Evolutionary conservation across 2,888 invertebrate genomes (phyloP), one percentile per base, ranked within the genome.

Genomic region (Odontothrips loti): DNA sequence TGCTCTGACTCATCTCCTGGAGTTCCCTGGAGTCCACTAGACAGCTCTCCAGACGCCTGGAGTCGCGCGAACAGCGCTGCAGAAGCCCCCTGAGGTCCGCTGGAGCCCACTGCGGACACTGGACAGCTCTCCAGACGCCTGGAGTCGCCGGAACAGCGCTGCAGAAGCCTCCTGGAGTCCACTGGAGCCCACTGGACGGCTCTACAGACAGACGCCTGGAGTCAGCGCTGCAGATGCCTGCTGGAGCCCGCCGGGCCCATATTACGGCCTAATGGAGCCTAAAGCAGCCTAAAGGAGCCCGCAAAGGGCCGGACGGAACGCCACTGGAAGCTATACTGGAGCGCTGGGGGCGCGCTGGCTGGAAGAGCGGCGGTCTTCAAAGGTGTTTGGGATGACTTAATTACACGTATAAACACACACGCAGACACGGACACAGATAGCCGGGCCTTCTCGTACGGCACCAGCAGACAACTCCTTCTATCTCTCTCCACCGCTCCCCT

Each of bases 341-440:
- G 58, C 58, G 58, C 58, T 58, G 58, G 58, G 15, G 58, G 20
- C 58, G 58, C 58, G 58, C 58, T 2, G 51, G 34, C 34, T 11
- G 58, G 20, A 20, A 20, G 58, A 4, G 68, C 68, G 68, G 68
- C 68, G 68, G 23, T n/a, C 68, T 75, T 75, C 68, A 75, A 75
- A 75, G 68, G 68, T 27, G 27, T 27, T 12, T 27, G 68, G 68
- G 68, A 75, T 27, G 68, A 75, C 68, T 75, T 75, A 75, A 75
- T 75, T 75, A 75, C 68, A 27, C n/a, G 68, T 27, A 75, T 75
- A 75, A 75, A 75, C 68, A 75, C 68, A 75, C 68, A 75, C 68
- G 68, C 58, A 58, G 27, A 23, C 68, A 27, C 11, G 68, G 12
- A 75, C 23, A 27, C 68, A 27, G 34, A 43, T 43, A 43, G 34